These are phyloP conservation scores for Tiaroga cobitis DNA, from an alignment of 2,797 vertebrate genomes.

Conservation along the genomic window DNA sequence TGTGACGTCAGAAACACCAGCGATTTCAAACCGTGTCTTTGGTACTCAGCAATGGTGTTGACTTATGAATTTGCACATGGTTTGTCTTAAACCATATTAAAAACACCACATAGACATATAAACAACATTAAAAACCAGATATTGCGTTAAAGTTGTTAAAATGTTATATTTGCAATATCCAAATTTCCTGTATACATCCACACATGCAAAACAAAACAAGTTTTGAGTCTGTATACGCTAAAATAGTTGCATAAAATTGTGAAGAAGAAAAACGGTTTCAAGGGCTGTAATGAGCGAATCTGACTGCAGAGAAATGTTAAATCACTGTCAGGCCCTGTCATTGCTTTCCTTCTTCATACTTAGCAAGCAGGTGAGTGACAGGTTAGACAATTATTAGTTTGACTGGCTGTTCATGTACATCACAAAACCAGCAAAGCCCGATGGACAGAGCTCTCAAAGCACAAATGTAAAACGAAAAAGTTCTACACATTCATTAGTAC, in stretches of 20 bases:
- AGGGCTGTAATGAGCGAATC: not conserved
- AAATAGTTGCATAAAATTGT: not conserved
- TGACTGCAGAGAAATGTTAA: conserved; percentile 6
- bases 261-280: not conserved
- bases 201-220: not conserved
- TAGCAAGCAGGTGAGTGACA: conserved; percentile 24
- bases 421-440: not conserved
- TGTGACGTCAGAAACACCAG: too few species aligned
- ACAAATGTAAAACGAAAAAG: not conserved
- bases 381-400: conserved; percentile 14
- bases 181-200: not conserved
- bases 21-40: too few species aligned
- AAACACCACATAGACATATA: too few species aligned
- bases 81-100: too few species aligned
- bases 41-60: too few species aligned
- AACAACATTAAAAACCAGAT: too few species aligned
- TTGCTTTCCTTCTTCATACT: not conserved
- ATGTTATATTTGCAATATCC: not conserved
- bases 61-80: too few species aligned
- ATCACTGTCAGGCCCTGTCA: not conserved
- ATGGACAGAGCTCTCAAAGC: not conserved
- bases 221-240: not conserved
- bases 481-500: not conserved
- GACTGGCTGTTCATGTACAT: not conserved
- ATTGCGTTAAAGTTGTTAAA: not conserved